Base-by-base conservation (phyloP, 2,113 vertebrate genomes). In the Xenopus tropicalis region DNA sequence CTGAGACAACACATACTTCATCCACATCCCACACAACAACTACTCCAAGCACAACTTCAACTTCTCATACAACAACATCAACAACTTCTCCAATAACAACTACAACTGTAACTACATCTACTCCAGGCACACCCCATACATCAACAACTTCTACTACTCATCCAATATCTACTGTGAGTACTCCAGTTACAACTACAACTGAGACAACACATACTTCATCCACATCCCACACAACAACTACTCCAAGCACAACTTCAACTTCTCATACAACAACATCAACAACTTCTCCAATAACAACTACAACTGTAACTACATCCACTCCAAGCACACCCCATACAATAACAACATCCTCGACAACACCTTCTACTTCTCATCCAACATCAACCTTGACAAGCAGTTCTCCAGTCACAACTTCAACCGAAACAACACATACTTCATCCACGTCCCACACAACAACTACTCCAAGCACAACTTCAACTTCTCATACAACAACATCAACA, bases 81-180 rank as follows among this genome's bases (percentile, higher is more conserved):
- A 46, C 25, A 29, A 29, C 7, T 29, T 29, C 25, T 29, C 25
- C 58, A 4, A 3, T 7, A 29, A 29, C 7, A 29, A 44, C 63
- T 44, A 21, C 37, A 3, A 2, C 29, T 42, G 6, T n/a, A n/a
- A n/a, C 23, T n/a, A 4, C 4, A 25, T 11, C 0, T 0, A 1
- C 51, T 0, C 0, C 12, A 0, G 22, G 3, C 7, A 29, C 25
- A 29, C 3, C 25, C 25, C 25, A 29, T 7, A 29, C 25, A 29
- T 29, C 25, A 29, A 59, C 20, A 21, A 7, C 37, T 29, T 29
- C 59, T 14, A 14, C 57, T 4, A 44, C 56, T n/a, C 21, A 52
- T 1, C 1, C 25, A 66, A 19, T 25, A 43, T 20, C 23, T 6
- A 25, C 61, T 4, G 4, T 23, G 5, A 62, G 22, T 25, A 17